These are phyloP conservation scores for Pheucticus melanocephalus DNA, from an alignment of 2,113 vertebrate species.

Conservation along the genomic window DNA sequence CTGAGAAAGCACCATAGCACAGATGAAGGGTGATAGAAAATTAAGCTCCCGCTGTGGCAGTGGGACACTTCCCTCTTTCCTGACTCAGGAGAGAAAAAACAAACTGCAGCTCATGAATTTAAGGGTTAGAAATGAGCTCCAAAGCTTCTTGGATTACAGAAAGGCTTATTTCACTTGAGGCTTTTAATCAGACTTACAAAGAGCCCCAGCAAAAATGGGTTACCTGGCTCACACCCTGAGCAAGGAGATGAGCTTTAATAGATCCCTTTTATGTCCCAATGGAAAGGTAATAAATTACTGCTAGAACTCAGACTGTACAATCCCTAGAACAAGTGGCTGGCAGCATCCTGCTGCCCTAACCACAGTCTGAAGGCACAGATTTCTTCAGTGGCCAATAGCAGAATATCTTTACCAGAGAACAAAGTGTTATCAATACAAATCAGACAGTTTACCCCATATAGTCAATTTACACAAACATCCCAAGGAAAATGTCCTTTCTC, in stretches of 20 bases:
- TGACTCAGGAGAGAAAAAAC: not conserved
- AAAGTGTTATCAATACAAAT: not conserved
- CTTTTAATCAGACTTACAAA: not conserved
- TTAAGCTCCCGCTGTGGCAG: not conserved
- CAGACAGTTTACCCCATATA: not conserved
- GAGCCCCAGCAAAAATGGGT: not conserved
- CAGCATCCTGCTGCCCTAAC: not conserved
- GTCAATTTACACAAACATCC: not conserved
- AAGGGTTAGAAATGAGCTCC: not conserved
- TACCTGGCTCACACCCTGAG: not conserved
- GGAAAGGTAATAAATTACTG: not conserved
- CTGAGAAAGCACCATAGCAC: not conserved
- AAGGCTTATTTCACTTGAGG: not conserved
- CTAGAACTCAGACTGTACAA: not conserved
- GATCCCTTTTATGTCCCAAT: not conserved
- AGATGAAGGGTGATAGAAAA: not conserved
- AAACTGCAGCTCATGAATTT: not conserved
- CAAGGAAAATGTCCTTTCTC: not conserved
- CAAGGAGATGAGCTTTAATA: not conserved
- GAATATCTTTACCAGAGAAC: not conserved
- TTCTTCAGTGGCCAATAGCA: not conserved
- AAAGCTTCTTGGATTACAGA: not conserved
- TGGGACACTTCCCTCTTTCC: not conserved
- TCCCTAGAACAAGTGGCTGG: not conserved
- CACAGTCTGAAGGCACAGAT: not conserved